These are phyloP conservation scores for Nothoprocta pentlandii DNA, from an alignment of 2,113 vertebrate genomes.

Conservation along the genomic window DNA sequence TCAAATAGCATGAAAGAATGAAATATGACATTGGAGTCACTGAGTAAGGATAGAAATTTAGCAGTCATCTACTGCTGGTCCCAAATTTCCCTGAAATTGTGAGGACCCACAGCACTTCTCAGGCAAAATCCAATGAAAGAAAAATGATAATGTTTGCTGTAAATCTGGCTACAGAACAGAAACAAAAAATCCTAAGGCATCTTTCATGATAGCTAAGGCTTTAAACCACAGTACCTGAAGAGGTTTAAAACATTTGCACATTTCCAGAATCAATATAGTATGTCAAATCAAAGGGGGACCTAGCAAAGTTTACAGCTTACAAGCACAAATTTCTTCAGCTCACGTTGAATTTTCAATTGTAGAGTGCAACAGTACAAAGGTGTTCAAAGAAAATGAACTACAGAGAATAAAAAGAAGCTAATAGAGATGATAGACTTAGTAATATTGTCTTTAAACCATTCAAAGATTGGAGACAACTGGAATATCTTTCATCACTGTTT, in stretches of 20 bases:
- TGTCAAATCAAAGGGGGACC: background rate
- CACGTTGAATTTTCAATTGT: background rate
- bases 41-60: background rate
- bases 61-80: background rate
- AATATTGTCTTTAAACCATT: background rate
- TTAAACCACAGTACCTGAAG: fast-evolving
- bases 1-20: background rate
- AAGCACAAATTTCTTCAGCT: background rate
- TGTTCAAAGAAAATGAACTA: background rate
- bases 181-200: background rate
- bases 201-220: background rate
- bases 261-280: background rate
- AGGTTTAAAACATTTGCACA: background rate
- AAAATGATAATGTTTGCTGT: background rate
- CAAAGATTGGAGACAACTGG: background rate
- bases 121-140: background rate
- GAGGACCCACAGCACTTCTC: background rate
- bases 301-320: background rate
- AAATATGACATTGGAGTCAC: background rate
- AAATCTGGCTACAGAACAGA: background rate
- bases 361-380: background rate
- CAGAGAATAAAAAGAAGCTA: background rate
- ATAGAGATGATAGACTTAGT: background rate
- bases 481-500: background rate
- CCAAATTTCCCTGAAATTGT: background rate